phyloP scores from a whole-genome alignment of 2,888 invertebrate genomes.

The Asteroscopus sphinx region DNA sequence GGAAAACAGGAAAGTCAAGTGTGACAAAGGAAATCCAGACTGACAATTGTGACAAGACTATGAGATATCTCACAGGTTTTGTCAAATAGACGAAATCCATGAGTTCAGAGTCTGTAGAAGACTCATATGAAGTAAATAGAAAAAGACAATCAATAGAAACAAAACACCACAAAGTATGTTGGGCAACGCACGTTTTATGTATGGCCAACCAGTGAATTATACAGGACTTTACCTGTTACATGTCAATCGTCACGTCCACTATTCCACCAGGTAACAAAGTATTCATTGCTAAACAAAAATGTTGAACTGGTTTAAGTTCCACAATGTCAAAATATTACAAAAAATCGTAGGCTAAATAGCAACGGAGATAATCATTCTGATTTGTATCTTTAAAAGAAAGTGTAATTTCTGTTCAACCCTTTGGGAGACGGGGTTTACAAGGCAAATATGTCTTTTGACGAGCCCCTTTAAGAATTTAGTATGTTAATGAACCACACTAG shows the following conservation, averaged over 20 bases:
- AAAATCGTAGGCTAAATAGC: too few species aligned
- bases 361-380: too few species aligned
- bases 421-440: conserved; percentile 8
- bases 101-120: too few species aligned
- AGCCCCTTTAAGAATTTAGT: conserved; percentile 5
- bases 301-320: too few species aligned
- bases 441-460: conserved; percentile 11
- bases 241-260: conserved; percentile 33
- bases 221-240: conserved; percentile 20
- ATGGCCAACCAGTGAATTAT: conserved; percentile 24
- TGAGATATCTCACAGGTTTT: too few species aligned
- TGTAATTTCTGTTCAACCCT: neutral
- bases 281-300: conserved; percentile 1
- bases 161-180: conserved; percentile 1
- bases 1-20: too few species aligned
- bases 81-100: too few species aligned
- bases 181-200: neutral
- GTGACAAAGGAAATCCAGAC: too few species aligned
- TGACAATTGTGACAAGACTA: too few species aligned
- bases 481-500: conserved; percentile 32
- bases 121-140: too few species aligned
- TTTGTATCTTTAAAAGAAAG: too few species aligned
- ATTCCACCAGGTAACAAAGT: conserved; percentile 8
- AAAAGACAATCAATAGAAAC: neutral
- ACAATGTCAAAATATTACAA: too few species aligned